Percentiles rank a stretch among this genome's conserved stretches.
These are phyloP conservation scores for Digitonthophagus gazella DNA, from an alignment of 2,888 invertebrate genomes.

Conservation along the genomic window DNA sequence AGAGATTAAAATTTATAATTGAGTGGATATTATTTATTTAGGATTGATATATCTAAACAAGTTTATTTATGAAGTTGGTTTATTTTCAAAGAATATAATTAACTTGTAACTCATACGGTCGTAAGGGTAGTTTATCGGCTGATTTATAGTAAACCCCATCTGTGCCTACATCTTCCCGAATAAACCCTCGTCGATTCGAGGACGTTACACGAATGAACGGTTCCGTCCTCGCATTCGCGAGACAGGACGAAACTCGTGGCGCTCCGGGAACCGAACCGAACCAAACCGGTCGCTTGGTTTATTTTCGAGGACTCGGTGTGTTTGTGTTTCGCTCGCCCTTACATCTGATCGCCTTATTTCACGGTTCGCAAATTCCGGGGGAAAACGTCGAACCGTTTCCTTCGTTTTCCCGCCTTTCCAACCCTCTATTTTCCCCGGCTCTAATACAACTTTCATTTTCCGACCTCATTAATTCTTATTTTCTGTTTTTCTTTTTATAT, in stretches of 20 bases:
- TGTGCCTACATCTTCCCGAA: background rate
- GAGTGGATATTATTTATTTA: no score
- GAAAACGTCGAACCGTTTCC: background rate
- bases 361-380: conserved; percentile 47
- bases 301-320: conserved; percentile 7
- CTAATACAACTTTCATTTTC: background rate
- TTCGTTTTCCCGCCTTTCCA: background rate
- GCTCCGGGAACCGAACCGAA: background rate
- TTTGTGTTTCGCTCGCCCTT: conserved; percentile 40
- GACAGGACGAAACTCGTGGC: background rate
- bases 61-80: no score
- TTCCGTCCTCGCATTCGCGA: background rate
- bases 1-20: no score
- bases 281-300: conserved; percentile 3
- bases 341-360: conserved; percentile 48
- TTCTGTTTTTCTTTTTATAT: background rate
- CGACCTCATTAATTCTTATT: background rate
- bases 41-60: no score
- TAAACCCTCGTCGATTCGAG: background rate
- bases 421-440: background rate
- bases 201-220: background rate
- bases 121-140: background rate
- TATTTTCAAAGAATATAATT: no score
- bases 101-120: no score
- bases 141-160: background rate